These are phyloP conservation scores for Tokudaia tokunoshimensis DNA, from an alignment of 2,797 vertebrate genomes.

Conservation along the genomic window DNA sequence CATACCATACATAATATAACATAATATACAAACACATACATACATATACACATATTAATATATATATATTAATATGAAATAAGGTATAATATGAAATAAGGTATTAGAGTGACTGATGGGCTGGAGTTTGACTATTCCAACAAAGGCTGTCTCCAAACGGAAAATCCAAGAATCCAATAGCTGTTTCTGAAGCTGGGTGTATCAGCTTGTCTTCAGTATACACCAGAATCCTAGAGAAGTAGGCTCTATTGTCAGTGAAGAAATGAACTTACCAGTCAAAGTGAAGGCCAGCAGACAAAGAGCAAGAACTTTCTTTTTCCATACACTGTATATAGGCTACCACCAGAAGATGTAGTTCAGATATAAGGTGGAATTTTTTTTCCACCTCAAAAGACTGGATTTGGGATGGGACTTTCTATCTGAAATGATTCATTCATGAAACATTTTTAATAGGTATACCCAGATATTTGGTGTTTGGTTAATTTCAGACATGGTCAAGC, in stretches of 20 bases:
- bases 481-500: not conserved
- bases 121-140: not conserved
- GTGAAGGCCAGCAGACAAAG: not conserved
- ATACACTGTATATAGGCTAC: not conserved
- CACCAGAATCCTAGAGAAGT: not conserved
- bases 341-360: not conserved
- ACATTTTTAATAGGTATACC: not conserved
- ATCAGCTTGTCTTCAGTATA: not conserved
- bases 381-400: not conserved
- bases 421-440: not conserved
- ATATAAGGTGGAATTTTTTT: not conserved
- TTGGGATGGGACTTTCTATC: not conserved
- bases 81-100: too few species aligned
- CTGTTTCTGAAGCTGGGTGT: not conserved
- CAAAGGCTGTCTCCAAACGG: not conserved
- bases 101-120: not conserved
- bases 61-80: too few species aligned
- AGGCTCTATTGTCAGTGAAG: too few species aligned
- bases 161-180: not conserved
- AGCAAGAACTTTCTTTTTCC: too few species aligned
- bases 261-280: not conserved
- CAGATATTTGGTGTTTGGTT: not conserved
- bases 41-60: too few species aligned
- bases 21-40: not conserved
- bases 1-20: too few species aligned